phyloP scores from a whole-genome alignment of 2,888 invertebrate genomes.

The Andrena flavipes region DNA sequence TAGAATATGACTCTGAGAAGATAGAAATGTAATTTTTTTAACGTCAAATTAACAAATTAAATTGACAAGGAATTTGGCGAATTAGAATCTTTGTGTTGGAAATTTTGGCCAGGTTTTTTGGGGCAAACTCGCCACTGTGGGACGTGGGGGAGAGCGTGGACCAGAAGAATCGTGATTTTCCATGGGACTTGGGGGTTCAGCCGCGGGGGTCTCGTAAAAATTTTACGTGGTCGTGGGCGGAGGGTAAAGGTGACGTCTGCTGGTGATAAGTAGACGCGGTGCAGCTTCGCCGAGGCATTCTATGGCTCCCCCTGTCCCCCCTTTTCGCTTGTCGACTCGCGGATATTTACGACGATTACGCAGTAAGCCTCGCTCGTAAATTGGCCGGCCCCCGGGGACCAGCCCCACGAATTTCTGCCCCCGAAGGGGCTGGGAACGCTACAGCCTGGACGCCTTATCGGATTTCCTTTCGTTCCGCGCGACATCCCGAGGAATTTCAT shows the following conservation, averaged over 20 bases:
- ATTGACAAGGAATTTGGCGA: neutral
- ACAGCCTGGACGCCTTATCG: constrained; percentile 21
- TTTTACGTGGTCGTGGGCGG: neutral
- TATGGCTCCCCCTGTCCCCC: neutral
- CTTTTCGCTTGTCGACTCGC: constrained; percentile 13
- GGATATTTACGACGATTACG: constrained; percentile 60
- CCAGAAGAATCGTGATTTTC: constrained; percentile 1
- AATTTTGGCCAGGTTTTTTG: neutral
- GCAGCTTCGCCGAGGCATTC: neutral
- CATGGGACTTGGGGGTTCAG: neutral
- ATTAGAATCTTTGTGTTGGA: no score
- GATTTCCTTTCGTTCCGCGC: constrained; percentile 39
- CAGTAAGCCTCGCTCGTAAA: constrained; percentile 67
- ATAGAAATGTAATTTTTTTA: no score
- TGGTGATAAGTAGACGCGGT: neutral
- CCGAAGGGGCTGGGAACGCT: neutral
- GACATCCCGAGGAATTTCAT: constrained; percentile 50
- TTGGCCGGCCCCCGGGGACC: constrained; percentile 55
- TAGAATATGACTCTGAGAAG: neutral
- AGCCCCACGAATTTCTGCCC: constrained; percentile 37
- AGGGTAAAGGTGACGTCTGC: neutral
- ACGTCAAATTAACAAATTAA: neutral
- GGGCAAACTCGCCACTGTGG: no score
- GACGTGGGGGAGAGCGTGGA: neutral
- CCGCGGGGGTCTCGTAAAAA: constrained; percentile 8